Conservation (phyloP, 2,113 vertebrate species). For the Microcebus murinus region DNA sequence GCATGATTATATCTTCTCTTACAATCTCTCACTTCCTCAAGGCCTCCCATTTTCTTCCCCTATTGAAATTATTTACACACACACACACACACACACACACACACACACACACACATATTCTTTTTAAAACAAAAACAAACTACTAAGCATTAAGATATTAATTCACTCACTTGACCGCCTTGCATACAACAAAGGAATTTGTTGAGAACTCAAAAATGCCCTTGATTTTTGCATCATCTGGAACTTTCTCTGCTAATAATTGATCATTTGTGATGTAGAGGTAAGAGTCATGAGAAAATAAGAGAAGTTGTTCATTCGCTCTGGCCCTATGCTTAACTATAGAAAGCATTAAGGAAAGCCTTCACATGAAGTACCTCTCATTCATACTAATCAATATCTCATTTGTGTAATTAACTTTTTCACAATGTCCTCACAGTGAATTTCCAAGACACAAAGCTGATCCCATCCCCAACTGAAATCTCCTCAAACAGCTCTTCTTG, state of each 20-base stretch:
- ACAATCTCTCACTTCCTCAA: neutral
- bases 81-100: too few species aligned
- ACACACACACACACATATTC: too few species aligned
- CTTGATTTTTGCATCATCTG: neutral
- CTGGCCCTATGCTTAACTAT: neutral
- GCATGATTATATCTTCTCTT: neutral
- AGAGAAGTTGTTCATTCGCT: neutral
- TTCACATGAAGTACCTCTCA: neutral
- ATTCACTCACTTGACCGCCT: neutral
- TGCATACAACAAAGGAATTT: neutral
- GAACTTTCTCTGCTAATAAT: neutral
- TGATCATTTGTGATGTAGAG: neutral
- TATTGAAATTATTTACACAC: neutral
- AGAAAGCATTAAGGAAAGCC: neutral
- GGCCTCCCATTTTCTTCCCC: neutral
- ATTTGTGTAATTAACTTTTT: neutral
- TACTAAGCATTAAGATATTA: neutral
- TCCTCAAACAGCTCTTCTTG: neutral
- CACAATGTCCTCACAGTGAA: neutral
- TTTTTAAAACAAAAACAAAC: neutral
- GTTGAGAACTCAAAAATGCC: neutral
- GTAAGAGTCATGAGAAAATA: neutral
- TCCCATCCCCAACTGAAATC: neutral
- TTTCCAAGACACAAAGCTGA: neutral
- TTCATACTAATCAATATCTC: neutral